Percentiles rank a stretch among this genome's conserved stretches.
Evolutionary conservation across 92 coral and sea anemone species (phyloP).

Genomic region (Paramuricea clavata): DNA sequence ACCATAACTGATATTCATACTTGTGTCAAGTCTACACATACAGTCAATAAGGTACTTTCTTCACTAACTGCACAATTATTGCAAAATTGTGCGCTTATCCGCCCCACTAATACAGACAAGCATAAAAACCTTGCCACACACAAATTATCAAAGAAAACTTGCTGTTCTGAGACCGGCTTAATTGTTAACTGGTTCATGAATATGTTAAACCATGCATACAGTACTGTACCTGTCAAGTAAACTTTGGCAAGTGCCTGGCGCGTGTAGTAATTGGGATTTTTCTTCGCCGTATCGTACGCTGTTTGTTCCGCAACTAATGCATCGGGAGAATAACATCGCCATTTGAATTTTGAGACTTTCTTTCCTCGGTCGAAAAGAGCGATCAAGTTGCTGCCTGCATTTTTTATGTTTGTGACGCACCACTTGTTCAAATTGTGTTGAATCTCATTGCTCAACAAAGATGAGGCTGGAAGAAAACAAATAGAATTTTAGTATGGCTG

Average conservation of each 20-base stretch:
- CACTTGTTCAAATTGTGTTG: constrained; percentile 19
- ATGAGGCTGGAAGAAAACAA: neutral
- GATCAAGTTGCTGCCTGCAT: constrained; percentile 24
- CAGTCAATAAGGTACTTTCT: too few species aligned
- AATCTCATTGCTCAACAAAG: constrained; percentile 23
- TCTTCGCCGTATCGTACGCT: constrained; percentile 28
- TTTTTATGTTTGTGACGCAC: neutral
- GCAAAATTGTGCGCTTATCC: too few species aligned
- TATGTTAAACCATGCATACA: neutral
- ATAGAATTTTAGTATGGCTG: neutral
- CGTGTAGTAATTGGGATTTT: neutral
- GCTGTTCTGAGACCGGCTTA: too few species aligned
- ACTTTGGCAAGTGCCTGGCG: neutral
- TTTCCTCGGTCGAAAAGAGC: constrained; percentile 40
- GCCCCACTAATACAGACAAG: too few species aligned
- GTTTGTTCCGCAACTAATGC: constrained; percentile 29
- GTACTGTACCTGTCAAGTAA: neutral
- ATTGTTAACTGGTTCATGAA: too few species aligned
- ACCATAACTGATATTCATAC: too few species aligned
- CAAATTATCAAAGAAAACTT: too few species aligned
- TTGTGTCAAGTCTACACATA: too few species aligned
- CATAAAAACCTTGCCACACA: too few species aligned
- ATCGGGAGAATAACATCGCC: constrained; percentile 26
- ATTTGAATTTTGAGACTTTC: neutral
- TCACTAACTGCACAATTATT: too few species aligned